These are phyloP conservation scores for Procavia capensis DNA, from an alignment of 2,113 vertebrate species.

Conservation along the genomic window DNA sequence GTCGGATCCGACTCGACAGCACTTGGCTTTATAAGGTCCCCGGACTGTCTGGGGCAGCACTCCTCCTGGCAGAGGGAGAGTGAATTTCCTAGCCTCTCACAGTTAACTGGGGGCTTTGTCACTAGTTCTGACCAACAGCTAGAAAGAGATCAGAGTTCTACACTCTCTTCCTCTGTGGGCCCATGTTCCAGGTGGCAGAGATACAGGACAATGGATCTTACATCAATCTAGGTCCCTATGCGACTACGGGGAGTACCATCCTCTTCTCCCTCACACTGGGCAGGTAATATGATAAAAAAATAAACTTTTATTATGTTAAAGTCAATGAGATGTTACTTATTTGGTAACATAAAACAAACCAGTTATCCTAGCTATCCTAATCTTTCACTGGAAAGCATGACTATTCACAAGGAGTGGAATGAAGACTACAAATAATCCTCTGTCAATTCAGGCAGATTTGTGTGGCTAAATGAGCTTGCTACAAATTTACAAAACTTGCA, in stretches of 20 bases:
- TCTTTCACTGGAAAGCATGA: slow-evolving; percentile 45
- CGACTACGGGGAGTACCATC: background rate
- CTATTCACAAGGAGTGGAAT: slow-evolving; percentile 34
- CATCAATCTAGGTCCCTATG: background rate
- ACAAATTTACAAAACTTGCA: background rate
- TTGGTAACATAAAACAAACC: slow-evolving; percentile 6
- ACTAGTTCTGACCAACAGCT: slow-evolving; percentile 46
- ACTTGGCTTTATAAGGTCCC: too few species aligned
- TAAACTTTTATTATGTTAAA: background rate
- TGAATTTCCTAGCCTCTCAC: background rate
- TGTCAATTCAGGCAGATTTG: background rate
- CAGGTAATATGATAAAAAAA: background rate
- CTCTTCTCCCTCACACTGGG: background rate
- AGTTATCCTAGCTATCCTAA: background rate
- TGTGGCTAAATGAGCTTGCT: slow-evolving; percentile 40
- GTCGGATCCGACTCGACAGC: too few species aligned
- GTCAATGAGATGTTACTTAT: slow-evolving; percentile 28
- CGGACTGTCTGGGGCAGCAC: background rate
- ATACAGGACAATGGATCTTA: background rate
- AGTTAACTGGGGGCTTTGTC: background rate
- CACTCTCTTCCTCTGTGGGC: background rate
- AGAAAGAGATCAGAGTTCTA: background rate
- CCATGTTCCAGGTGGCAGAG: background rate
- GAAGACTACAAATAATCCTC: background rate
- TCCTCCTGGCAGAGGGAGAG: background rate